Evolutionary conservation across 2,797 vertebrate species (phyloP), one percentile per base, ranked within the genome.

Genomic region (Lophius americanus): DNA sequence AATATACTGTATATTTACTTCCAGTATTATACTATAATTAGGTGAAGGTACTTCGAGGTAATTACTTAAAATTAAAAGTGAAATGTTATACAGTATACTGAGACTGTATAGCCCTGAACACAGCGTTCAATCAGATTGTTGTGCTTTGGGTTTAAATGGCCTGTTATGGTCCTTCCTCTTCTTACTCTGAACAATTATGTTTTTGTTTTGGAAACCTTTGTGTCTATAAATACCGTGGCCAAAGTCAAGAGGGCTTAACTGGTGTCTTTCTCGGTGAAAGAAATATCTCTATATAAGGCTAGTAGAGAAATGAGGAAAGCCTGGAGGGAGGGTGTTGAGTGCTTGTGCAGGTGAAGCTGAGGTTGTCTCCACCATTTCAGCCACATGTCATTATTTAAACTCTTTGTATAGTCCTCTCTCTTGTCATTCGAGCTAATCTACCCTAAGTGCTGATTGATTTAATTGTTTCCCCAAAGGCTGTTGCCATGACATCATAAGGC

Each of bases 261-360:
- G 61, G 57, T 81, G 80, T 81, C 53, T 82, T 90, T 88, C 87
- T 72, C 54, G 39, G 81, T 75, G 83, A 87, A 87, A 82, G 74
- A 87, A 88, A 88, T 81, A 74, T 64, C 78, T 86, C 84, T 91
- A 88, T 92, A 90, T 85, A 89, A 88, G 89, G 87, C 33, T 65
- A 71, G 75, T 77, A 61, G 77, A 68, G 75, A 41, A 68, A 76
- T 72, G 39, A 41, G 69, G 60, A 70, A 73, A 74, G 70, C 71
- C 68, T 75, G 59, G 58, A 46, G 80, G 78, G 68, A 78, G 79
- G 60, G 54, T 60, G 71, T 41, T 9, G 54, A 59, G 68, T 53
- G 75, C 67, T 73, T 36, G 46, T 58, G 81, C 79, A 88, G 87
- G 82, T 89, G 82, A 84, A 84, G 71, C 74, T 14, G 61, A 76